Evolutionary conservation across 2,797 vertebrate species (phyloP).

Genomic region (Morelia viridis): DNA sequence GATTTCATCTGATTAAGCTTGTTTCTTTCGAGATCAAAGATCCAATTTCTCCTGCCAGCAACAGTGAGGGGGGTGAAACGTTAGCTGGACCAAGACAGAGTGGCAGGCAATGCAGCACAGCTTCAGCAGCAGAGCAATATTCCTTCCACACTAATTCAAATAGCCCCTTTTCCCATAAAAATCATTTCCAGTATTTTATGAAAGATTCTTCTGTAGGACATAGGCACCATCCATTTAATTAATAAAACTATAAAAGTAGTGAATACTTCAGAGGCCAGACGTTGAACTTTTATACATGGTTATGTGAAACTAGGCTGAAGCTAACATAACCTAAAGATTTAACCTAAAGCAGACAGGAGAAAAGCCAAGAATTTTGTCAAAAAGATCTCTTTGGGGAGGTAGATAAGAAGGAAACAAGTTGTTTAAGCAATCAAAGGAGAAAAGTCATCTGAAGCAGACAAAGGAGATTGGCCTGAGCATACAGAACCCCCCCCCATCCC

Average conservation of each 20-base stretch:
- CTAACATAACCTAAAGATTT: neutral
- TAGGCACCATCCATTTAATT: slow-evolving; percentile 53
- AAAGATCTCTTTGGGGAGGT: neutral
- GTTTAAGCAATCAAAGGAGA: neutral
- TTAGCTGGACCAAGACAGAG: neutral
- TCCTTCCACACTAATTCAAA: slow-evolving; percentile 56
- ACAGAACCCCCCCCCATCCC: neutral
- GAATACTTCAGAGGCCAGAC: slow-evolving; percentile 2
- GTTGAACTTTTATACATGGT: slow-evolving; percentile 12
- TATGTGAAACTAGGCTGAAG: neutral
- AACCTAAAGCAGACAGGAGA: neutral
- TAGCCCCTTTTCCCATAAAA: slow-evolving; percentile 42
- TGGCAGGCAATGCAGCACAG: neutral
- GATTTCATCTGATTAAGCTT: slow-evolving; percentile 35
- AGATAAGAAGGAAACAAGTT: neutral
- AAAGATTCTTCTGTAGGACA: slow-evolving; percentile 50
- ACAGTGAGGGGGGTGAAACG: neutral
- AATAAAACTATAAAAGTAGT: slow-evolving; percentile 36
- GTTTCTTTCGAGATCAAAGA: slow-evolving; percentile 40
- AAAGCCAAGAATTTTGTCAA: neutral
- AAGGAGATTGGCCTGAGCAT: neutral
- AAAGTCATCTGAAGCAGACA: neutral
- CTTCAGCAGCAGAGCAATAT: slow-evolving; percentile 13
- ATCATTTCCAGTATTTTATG: slow-evolving; percentile 46
- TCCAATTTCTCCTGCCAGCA: slow-evolving; percentile 15